Percentiles rank a stretch among this genome's conserved stretches.
Conservation (phyloP, 1,140 invertebrate species). For the Ceratoteleas bidentatus region DNA sequence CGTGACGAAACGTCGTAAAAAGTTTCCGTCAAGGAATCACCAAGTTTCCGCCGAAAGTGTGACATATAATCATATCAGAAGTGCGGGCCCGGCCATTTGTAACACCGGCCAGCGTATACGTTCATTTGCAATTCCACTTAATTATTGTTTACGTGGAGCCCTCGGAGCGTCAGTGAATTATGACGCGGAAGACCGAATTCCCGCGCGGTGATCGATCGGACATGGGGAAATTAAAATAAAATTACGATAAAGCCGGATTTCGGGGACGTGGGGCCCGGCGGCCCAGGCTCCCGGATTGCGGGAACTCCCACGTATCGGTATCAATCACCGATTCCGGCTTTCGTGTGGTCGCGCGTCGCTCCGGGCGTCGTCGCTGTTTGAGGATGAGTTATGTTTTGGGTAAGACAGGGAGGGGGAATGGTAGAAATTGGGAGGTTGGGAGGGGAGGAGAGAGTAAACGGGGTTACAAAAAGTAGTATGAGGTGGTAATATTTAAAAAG, state of each 20-base stretch:
- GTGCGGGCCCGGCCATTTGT: slow-evolving; percentile 39
- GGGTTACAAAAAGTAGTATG: too few species aligned
- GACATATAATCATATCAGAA: slow-evolving; percentile 56
- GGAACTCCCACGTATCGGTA: slow-evolving; percentile 55
- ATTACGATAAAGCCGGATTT: slow-evolving; percentile 58
- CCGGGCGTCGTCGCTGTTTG: too few species aligned
- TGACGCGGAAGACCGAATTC: slow-evolving; percentile 25
- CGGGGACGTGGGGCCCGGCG: slow-evolving; percentile 16
- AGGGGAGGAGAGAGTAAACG: too few species aligned
- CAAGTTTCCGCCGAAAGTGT: slow-evolving; percentile 20
- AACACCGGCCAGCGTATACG: slow-evolving; percentile 39
- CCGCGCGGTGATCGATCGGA: slow-evolving; percentile 54
- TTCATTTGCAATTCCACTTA: slow-evolving; percentile 63
- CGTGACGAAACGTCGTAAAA: background rate
- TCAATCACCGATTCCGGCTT: slow-evolving; percentile 51
- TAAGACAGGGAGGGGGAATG: too few species aligned
- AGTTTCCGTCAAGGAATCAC: slow-evolving; percentile 4
- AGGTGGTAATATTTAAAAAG: too few species aligned
- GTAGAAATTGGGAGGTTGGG: too few species aligned
- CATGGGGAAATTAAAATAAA: slow-evolving; percentile 62
- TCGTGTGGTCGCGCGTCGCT: background rate
- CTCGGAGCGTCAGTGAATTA: slow-evolving; percentile 34
- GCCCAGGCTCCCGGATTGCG: slow-evolving; percentile 54
- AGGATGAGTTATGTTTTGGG: too few species aligned
- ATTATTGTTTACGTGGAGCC: slow-evolving; percentile 60